A percentile compares a stretch with the other conserved stretches of the same genome.
Evolutionary conservation across 2,888 invertebrate species (phyloP).

Genomic region (Sericinus montela): DNA sequence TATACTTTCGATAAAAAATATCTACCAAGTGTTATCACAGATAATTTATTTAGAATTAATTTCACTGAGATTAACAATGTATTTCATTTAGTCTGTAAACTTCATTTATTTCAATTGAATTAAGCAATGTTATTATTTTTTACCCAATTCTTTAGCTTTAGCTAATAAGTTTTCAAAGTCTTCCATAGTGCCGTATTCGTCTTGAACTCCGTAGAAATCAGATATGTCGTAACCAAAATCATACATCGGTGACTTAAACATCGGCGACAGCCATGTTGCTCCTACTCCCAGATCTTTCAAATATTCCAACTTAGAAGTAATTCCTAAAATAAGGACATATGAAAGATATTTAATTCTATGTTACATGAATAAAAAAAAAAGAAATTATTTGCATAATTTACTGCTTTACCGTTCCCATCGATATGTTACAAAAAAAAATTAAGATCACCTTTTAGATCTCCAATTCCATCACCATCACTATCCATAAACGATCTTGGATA

Average conservation of each 20-base stretch:
- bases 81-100: too few relatives aligned
- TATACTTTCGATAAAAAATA: too few relatives aligned
- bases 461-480: conserved; percentile 86
- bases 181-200: conserved; percentile 84
- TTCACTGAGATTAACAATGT: too few relatives aligned
- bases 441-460: conserved; percentile 74
- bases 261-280: conserved; percentile 88
- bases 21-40: too few relatives aligned
- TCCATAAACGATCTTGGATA: conserved; percentile 90
- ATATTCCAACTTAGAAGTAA: conserved; percentile 80
- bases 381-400: too few relatives aligned
- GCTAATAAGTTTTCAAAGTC: conserved; percentile 83
- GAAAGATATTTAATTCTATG: too few relatives aligned
- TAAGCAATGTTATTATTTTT: conserved; percentile 4
- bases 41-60: too few relatives aligned
- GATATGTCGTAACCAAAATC: conserved; percentile 91
- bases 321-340: conserved; percentile 56
- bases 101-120: too few relatives aligned
- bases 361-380: too few relatives aligned
- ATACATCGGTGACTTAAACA: conserved; percentile 85
- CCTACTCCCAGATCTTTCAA: conserved; percentile 83
- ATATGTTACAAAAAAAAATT: too few relatives aligned
- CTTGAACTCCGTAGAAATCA: conserved; percentile 84
- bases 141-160: conserved; percentile 76
- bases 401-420: too few relatives aligned